Base-by-base conservation (phyloP, 1,140 invertebrate species). In the Megalonaias nervosa region DNA sequence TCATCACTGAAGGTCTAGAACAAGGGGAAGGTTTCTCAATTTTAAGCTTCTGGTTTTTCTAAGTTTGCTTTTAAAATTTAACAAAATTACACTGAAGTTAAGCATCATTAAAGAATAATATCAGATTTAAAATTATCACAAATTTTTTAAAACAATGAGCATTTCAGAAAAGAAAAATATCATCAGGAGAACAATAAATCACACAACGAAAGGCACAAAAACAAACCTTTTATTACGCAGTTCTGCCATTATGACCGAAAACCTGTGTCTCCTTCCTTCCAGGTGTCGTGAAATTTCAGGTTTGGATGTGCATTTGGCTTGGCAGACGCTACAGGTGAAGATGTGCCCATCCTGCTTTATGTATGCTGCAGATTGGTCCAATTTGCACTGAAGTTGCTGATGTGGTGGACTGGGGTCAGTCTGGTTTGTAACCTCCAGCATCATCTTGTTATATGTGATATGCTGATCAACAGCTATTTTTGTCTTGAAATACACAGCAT, bases 141-240 rank as follows among this genome's bases (percentile, higher is more conserved):
- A 67, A 21, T 16, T 19, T n/a, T 66, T 4, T 67, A 19, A 26
- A 26, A 38, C 19, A 19, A 26, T 21, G 23, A 26, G 9, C 48
- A 19, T 67, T 67, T 16, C 17, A 26, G 3, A 17, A 19, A 38
- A 5, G n/a, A 17, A 67, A 17, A 26, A 17, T 5, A 21, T 26
- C 16, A 19, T 17, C 6, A 6, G n/a, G n/a, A 26, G 16, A 21
- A 16, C 31, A 67, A 21, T n/a, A 48, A 68, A 48, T 31, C n/a
- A 38, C 17, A 14, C 38, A 48, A 14, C 38, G 9, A 6, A 48
- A 48, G 6, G 0, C 38, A 48, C 23, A n/a, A 17, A 66, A 48
- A 68, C 66, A 60, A 59, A 74, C 73, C 67, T 74, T 61, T 74
- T 74, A 19, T 64, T 67, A 23, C 31, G 21, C 16, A 74, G 38